A percentile compares a stretch with the other conserved stretches of the same genome.
Evolutionary conservation across 2,888 invertebrate species (phyloP).

Genomic region (Eristalis tenax): DNA sequence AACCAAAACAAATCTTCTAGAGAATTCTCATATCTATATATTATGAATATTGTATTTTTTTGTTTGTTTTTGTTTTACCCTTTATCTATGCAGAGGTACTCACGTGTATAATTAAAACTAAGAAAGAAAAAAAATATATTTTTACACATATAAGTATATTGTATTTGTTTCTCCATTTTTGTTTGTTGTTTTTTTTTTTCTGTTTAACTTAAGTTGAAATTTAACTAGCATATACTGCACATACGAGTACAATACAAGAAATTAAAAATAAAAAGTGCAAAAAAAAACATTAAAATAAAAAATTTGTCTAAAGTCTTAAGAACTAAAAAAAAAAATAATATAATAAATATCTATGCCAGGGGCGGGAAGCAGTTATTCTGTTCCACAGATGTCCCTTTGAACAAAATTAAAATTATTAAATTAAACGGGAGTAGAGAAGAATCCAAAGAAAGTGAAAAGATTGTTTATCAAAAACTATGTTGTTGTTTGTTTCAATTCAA

Average conservation of each 20-base stretch:
- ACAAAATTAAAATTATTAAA: constrained; percentile 44
- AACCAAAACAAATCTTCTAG: constrained; percentile 52
- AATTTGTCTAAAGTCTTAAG: constrained; percentile 67
- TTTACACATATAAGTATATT: neutral
- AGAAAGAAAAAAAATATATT: constrained; percentile 31
- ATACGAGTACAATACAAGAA: constrained; percentile 57
- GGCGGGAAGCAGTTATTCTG: neutral
- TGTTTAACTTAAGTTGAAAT: constrained; percentile 58
- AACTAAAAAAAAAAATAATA: constrained; percentile 68
- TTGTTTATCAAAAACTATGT: neutral
- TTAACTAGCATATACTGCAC: constrained; percentile 61
- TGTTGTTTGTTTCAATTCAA: constrained; percentile 59
- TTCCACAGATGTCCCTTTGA: neutral
- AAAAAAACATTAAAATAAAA: constrained; percentile 48
- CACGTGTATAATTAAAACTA: constrained; percentile 71
- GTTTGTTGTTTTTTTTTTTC: constrained; percentile 20
- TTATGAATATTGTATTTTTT: constrained; percentile 31
- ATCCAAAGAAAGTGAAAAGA: constrained; percentile 48
- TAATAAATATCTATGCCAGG: constrained; percentile 53
- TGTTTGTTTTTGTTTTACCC: constrained; percentile 43
- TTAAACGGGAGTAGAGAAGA: constrained; percentile 39
- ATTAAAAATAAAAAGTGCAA: constrained; percentile 70
- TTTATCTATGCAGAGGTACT: constrained; percentile 73
- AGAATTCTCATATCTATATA: constrained; percentile 51
- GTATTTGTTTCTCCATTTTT: constrained; percentile 40